Base-by-base conservation (phyloP, 2,888 invertebrate genomes). In the Diaperis boleti region DNA sequence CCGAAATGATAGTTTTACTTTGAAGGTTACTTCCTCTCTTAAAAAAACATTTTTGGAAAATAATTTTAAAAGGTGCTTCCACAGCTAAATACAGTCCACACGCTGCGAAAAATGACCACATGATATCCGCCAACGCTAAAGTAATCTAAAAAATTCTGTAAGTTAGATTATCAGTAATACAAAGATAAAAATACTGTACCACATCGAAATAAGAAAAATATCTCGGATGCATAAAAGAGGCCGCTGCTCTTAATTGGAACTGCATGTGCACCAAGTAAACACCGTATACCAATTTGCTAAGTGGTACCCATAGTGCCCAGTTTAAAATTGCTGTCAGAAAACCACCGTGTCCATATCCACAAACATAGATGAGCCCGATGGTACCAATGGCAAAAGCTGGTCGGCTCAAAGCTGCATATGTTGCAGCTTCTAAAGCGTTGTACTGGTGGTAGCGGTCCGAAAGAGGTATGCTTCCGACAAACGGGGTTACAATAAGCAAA, bases 241-340 rank as follows among this genome's bases (percentile, higher is more conserved):
- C 85, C 0, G 85, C 83, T 41, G 83, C 82, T 22, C 86, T 75
- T 0, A 83, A 73, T 62, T 87, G 86, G 55, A 87, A 78, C 13
- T 83, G 64, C 66, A 84, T 81, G 73, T 89, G 88, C 0, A 84
- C 81, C 47, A 88, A 76, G 72, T 87, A 88, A 0, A 86, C 86
- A 44, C 76, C 33, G 72, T 88, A 88, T 0, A 86, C 82, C 20
- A 88, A 81, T 47, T 87, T 83, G 68, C 87, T 86, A 0, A 88
- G 79, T 0, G 87, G 85, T 39, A 85, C 83, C 84, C 86, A 87
- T 0, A 85, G 84, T 42, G 81, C 82, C 87, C 87, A 88, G 41
- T 82, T 81, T 1, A 87, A 75, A 44, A 85, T 80, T 81, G 83
- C 72, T n/a, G 72, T 69, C 17, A 79, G 26, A 17, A 76, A 68